Conservation (phyloP, 23 tunicate genomes). For the Halocynthia aurantium region DNA sequence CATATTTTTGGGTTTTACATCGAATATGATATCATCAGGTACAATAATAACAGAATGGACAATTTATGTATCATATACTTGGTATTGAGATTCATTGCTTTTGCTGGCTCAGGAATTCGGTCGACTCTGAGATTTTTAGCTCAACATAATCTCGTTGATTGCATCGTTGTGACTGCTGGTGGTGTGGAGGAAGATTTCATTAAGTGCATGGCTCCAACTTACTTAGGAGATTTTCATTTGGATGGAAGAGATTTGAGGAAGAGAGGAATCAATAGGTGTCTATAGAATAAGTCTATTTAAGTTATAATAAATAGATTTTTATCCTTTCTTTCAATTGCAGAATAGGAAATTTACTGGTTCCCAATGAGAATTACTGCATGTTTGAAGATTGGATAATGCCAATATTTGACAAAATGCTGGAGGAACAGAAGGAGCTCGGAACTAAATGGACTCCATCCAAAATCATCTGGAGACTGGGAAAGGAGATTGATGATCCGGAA, state of each 20-base stretch:
- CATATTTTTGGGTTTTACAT: slow-evolving; percentile 91
- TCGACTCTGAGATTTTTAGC: slow-evolving; percentile 63
- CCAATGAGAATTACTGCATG: slow-evolving; percentile 80
- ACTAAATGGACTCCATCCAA: slow-evolving; percentile 87
- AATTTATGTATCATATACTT: background rate
- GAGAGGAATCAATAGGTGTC: slow-evolving; percentile 82
- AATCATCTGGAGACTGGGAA: slow-evolving; percentile 79
- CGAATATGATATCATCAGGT: slow-evolving; percentile 90
- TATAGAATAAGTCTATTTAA: background rate
- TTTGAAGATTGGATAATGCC: slow-evolving; percentile 97
- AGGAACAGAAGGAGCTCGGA: slow-evolving; percentile 71
- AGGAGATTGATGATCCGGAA: slow-evolving; percentile 75
- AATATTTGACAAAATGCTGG: slow-evolving; percentile 80
- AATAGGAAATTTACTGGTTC: slow-evolving; percentile 93
- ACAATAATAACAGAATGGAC: background rate
- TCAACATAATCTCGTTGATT: slow-evolving; percentile 90
- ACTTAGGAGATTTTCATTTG: slow-evolving; percentile 63
- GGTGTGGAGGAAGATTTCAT: slow-evolving; percentile 96
- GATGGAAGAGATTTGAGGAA: slow-evolving; percentile 62
- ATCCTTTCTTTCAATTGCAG: slow-evolving; percentile 13
- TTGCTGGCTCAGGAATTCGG: slow-evolving; percentile 43
- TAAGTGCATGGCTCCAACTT: slow-evolving; percentile 93
- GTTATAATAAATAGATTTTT: background rate
- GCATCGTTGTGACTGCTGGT: slow-evolving; percentile 83
- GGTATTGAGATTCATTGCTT: background rate